Evolutionary conservation across 1,140 invertebrate species (phyloP).

Genomic region (Drosophila pseudoananassae): DNA sequence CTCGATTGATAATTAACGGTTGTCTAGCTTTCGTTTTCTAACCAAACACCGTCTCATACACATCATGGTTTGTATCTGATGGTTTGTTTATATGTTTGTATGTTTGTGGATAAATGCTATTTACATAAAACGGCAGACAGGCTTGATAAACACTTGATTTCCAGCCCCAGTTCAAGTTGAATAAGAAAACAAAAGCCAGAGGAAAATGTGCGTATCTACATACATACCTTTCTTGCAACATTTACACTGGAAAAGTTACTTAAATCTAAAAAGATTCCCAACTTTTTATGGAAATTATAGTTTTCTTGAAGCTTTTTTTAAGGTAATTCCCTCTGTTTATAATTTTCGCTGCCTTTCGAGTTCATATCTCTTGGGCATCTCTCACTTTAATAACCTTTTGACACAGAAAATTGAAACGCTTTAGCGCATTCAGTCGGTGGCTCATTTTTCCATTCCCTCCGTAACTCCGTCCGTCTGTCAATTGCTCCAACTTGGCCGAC

Average conservation of each 20-base stretch:
- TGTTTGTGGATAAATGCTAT: constrained; percentile 22
- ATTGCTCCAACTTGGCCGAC: constrained; percentile 7
- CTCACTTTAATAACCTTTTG: constrained; percentile 75
- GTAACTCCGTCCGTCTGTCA: constrained; percentile 21
- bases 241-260: not conserved
- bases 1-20: constrained; percentile 68
- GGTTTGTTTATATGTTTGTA: constrained; percentile 6
- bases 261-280: too few relatives aligned
- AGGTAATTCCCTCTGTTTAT: constrained; percentile 5
- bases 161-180: constrained; percentile 29
- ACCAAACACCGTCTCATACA: constrained; percentile 17
- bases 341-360: constrained; percentile 10
- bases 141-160: constrained; percentile 43
- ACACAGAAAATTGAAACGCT: constrained; percentile 77
- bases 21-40: constrained; percentile 70
- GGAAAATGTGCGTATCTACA: constrained; percentile 34
- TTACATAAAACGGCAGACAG: constrained; percentile 39
- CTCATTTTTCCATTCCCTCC: constrained; percentile 15
- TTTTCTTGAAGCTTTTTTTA: not conserved
- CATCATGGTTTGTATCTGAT: not conserved
- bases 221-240: constrained; percentile 27
- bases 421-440: constrained; percentile 53
- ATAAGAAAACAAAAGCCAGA: constrained; percentile 31
- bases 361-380: constrained; percentile 54
- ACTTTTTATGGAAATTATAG: not conserved